Base-by-base conservation (phyloP, 2,888 invertebrate genomes). In the Acronicta aceris region DNA sequence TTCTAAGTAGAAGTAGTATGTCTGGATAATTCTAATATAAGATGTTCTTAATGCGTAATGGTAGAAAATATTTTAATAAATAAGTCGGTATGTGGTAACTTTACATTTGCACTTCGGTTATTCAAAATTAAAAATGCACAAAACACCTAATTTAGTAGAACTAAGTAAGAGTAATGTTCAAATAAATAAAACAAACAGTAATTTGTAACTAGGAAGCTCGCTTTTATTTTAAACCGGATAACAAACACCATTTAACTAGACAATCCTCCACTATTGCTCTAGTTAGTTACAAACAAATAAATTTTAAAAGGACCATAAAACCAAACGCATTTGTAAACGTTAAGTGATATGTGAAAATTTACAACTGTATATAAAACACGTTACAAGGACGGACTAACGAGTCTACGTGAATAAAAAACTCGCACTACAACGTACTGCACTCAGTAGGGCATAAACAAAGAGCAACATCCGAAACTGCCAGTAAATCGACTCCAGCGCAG, bases 401-500 rank as follows among this genome's bases (percentile, higher is more conserved):
- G 45, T 10, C 25, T 49, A 30, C 45, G 27, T 47, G 51, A 51
- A 61, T 56, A 62, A 72, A 69, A 71, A 78, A 71, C 59, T 51
- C 55, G 3, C 41, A 60, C 47, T 63, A 76, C 76, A 73, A 66
- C 62, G 52, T 58, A 74, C 45, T 74, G 71, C 69, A 74, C 65
- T 78, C 73, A 79, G 80, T 82, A 79, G 72, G 69, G 79, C 80
- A 83, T 82, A 84, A 87, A 85, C 81, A 76, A 79, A 76, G 38
- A 52, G 73, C 78, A 81, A 82, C 85, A 84, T 82, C 76, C 80
- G 75, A 84, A 81, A 83, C 81, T 78, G 75, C 74, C 82, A 78
- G 81, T 85, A 90, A 90, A 91, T 89, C 91, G 89, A 89, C 93
- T 90, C 91, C 69, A 84, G 89, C 89, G 92, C 92, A 92, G 87